Evolutionary conservation across 2,888 invertebrate genomes (phyloP).

Genomic region (Tetheella fluctuosa): DNA sequence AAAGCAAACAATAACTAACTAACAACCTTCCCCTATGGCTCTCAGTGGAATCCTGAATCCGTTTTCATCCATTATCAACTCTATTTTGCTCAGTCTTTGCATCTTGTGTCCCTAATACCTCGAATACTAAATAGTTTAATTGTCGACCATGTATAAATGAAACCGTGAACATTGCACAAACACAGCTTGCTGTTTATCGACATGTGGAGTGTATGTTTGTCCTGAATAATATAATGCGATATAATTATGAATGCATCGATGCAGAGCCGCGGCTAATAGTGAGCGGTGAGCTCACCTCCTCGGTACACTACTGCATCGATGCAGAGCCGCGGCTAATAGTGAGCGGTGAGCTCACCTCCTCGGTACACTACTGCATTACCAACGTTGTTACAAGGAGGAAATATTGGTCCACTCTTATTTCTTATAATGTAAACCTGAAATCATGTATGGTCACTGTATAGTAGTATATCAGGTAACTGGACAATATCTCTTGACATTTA

Average conservation of each 20-base stretch:
- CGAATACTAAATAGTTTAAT: background rate
- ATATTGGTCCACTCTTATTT: background rate
- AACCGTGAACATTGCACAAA: background rate
- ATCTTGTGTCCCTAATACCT: background rate
- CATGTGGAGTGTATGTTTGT: background rate
- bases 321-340: background rate
- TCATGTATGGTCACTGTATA: too few species aligned
- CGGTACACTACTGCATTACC: background rate
- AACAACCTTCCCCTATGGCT: too few species aligned
- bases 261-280: background rate
- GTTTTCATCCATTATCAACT: too few species aligned
- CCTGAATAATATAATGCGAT: background rate
- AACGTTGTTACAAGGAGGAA: background rate
- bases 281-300: background rate
- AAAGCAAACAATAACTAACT: too few species aligned
- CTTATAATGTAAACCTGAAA: background rate
- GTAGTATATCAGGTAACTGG: background rate
- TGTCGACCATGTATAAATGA: background rate
- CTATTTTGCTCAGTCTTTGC: background rate
- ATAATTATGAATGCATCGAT: conserved; percentile 7
- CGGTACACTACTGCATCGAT: background rate
- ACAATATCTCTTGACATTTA: background rate
- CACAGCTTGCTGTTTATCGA: conserved; percentile 2
- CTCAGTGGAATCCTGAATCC: too few species aligned
- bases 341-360: background rate